These are phyloP conservation scores for Ariolimax columbianus DNA, from an alignment of 2,888 invertebrate species.

Conservation along the genomic window DNA sequence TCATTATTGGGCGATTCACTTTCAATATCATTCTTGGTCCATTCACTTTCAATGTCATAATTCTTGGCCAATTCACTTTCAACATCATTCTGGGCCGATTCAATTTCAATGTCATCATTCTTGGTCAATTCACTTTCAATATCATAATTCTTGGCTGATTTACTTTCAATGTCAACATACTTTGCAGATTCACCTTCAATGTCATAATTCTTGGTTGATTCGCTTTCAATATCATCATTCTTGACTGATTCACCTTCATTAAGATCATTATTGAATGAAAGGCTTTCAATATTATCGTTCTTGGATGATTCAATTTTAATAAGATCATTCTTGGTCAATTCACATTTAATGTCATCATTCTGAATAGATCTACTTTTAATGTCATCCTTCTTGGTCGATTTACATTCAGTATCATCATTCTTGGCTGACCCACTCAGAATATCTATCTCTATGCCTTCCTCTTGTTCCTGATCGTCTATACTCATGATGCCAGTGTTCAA, in stretches of 20 bases:
- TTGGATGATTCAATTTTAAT: background rate
- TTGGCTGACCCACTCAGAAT: background rate
- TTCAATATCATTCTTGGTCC: background rate
- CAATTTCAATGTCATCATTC: background rate
- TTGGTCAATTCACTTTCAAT: background rate
- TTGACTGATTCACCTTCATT: background rate
- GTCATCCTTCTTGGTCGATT: background rate
- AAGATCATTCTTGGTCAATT: background rate
- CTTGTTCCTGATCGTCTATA: background rate
- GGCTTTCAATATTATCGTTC: background rate
- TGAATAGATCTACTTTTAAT: background rate
- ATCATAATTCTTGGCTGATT: background rate
- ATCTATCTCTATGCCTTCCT: background rate
- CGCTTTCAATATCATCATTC: slow-evolving; percentile 14
- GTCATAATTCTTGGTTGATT: background rate
- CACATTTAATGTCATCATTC: background rate
- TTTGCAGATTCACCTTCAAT: background rate
- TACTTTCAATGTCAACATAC: background rate
- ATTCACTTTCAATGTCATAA: background rate
- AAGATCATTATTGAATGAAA: background rate
- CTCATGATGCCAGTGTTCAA: background rate
- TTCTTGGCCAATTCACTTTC: background rate
- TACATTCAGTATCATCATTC: background rate
- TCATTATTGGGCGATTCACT: background rate
- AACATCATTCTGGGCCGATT: background rate